Evolutionary conservation across 2,797 vertebrate genomes (phyloP).

Genomic region (Bucorvus abyssinicus): DNA sequence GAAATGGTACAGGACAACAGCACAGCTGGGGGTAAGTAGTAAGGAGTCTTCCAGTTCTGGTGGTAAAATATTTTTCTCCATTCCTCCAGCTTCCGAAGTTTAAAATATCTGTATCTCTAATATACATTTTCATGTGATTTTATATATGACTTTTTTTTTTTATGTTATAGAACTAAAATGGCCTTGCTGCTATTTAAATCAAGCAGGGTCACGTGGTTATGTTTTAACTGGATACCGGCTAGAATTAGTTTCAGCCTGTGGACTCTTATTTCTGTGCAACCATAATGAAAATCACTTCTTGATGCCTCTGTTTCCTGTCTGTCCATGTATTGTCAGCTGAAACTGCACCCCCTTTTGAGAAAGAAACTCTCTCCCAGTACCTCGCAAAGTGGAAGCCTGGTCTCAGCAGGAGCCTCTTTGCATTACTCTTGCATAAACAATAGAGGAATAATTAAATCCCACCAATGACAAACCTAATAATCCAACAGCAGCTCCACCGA

Average conservation of each 20-base stretch:
- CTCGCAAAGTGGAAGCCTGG: background rate
- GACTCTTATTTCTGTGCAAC: background rate
- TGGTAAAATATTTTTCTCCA: background rate
- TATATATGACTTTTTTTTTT: background rate
- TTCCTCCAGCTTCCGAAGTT: background rate
- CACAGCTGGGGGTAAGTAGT: background rate
- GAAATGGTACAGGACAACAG: background rate
- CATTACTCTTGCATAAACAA: conserved; percentile 13
- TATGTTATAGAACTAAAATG: background rate
- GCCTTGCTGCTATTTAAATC: background rate
- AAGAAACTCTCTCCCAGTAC: background rate
- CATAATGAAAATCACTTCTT: background rate
- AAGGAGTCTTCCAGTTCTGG: background rate
- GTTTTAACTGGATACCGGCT: background rate
- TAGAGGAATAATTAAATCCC: conserved; percentile 50
- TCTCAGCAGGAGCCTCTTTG: background rate
- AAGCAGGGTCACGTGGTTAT: background rate
- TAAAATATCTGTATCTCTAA: background rate
- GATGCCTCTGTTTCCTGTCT: background rate
- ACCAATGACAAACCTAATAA: conserved; percentile 40
- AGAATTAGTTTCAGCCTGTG: background rate
- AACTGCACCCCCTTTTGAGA: background rate
- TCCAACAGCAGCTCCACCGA: background rate
- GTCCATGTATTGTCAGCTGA: background rate
- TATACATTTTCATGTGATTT: background rate